Conservation (phyloP, 2,113 vertebrate species). For the Oxygymnocypris stewartii region DNA sequence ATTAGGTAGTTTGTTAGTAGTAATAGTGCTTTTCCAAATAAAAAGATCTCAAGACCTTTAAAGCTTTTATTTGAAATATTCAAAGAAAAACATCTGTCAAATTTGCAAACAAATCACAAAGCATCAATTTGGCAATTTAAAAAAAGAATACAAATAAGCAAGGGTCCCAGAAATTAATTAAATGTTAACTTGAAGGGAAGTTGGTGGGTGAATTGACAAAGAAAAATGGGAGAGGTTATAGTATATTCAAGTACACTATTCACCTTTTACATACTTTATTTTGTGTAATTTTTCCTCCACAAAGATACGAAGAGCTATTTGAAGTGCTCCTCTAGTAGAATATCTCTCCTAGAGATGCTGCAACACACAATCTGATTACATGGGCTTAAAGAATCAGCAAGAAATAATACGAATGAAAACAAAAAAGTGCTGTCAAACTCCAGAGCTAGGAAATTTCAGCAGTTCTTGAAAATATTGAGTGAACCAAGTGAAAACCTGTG, state of each 20-base stretch:
- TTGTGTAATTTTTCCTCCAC: neutral
- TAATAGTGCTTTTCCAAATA: neutral
- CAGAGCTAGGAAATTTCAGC: conserved; percentile 13
- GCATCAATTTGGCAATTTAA: conserved; percentile 41
- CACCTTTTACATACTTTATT: conserved; percentile 22
- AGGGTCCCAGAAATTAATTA: conserved; percentile 50
- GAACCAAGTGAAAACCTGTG: neutral
- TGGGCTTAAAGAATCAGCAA: neutral
- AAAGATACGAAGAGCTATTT: conserved; percentile 1
- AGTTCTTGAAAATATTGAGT: conserved; percentile 22
- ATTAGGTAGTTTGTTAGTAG: neutral
- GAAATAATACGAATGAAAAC: neutral
- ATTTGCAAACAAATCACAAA: conserved; percentile 52
- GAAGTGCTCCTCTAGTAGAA: neutral
- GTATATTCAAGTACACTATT: conserved; percentile 31
- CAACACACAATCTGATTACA: conserved; percentile 2
- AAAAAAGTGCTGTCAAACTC: conserved; percentile 37
- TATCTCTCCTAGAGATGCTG: neutral
- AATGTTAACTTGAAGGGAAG: conserved; percentile 54
- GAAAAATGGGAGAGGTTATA: neutral
- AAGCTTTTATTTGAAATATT: conserved; percentile 75
- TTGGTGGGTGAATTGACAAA: conserved; percentile 36
- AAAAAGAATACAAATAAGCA: conserved; percentile 57
- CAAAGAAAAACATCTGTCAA: conserved; percentile 57
- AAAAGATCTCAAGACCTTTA: conserved; percentile 49